phyloP scores from a whole-genome alignment of 2,888 invertebrate species.

The Pharmacophagus antenor region DNA sequence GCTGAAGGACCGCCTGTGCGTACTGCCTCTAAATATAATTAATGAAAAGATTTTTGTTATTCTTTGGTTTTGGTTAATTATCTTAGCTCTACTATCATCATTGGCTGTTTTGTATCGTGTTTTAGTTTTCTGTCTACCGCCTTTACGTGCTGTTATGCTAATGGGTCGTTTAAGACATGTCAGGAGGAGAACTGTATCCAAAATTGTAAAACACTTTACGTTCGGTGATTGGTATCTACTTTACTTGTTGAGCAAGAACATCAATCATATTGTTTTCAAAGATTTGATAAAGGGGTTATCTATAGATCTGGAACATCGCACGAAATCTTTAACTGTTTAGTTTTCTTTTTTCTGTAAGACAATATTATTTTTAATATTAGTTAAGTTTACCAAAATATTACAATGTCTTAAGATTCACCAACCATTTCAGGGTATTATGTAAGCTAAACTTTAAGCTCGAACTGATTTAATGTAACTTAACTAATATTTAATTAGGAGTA shows the following conservation, averaged over 20 bases:
- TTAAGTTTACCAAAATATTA: conserved; percentile 3
- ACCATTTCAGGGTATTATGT: conserved; percentile 15
- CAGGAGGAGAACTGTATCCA: conserved; percentile 73
- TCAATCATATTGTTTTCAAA: conserved; percentile 84
- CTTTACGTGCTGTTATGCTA: conserved; percentile 82
- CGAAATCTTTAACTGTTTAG: conserved; percentile 54
- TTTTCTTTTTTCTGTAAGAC: conserved; percentile 17
- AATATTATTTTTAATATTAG: background rate
- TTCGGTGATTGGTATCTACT: conserved; percentile 90
- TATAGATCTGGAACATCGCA: conserved; percentile 53
- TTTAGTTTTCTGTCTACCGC: conserved; percentile 76
- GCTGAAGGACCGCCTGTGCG: conserved; percentile 83
- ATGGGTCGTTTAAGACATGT: conserved; percentile 81
- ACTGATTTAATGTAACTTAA: conserved; percentile 15
- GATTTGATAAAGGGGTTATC: conserved; percentile 82
- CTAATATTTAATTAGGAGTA: background rate
- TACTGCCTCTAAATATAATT: conserved; percentile 88
- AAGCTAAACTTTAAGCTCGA: conserved; percentile 14
- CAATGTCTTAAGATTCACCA: background rate
- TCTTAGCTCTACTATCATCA: conserved; percentile 82
- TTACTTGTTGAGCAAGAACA: conserved; percentile 87
- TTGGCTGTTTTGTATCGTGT: conserved; percentile 85
- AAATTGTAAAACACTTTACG: conserved; percentile 75
- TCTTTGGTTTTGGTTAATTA: conserved; percentile 87
- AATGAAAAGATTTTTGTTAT: conserved; percentile 90